Evolutionary conservation across 2,797 vertebrate genomes (phyloP).

Genomic region (Mus spretus): DNA sequence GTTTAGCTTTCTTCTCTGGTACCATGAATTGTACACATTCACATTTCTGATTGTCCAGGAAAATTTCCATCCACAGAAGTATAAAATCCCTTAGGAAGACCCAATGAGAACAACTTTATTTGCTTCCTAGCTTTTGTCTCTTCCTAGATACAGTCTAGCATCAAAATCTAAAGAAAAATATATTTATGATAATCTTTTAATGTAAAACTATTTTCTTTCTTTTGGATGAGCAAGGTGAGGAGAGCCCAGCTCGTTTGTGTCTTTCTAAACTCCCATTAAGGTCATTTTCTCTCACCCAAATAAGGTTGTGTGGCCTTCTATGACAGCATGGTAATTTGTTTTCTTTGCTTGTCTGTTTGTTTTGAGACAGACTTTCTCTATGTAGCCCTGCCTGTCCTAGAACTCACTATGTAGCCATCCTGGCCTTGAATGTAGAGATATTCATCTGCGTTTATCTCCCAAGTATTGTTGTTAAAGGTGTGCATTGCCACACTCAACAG

Average conservation of each 20-base stretch:
- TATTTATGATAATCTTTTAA: not conserved
- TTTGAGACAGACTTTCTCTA: not conserved
- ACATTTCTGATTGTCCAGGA: not conserved
- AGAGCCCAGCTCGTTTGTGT: not conserved
- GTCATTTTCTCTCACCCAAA: not conserved
- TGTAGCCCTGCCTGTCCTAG: not conserved
- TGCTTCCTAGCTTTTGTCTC: not conserved
- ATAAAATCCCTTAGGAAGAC: not conserved
- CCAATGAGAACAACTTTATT: not conserved
- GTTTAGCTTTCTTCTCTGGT: not conserved
- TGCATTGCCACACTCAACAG: not conserved
- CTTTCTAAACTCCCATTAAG: not conserved
- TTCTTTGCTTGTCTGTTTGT: not conserved
- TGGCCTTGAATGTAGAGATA: not conserved
- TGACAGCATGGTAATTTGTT: not conserved
- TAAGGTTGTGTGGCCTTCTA: not conserved
- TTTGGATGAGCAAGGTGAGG: no score
- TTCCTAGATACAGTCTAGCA: not conserved
- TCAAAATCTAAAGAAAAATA: not conserved
- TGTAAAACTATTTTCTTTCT: not conserved
- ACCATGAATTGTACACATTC: not conserved
- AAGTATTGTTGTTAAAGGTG: not conserved
- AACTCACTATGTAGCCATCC: not conserved
- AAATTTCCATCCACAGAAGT: not conserved
- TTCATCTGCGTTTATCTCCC: not conserved